Base-by-base conservation (phyloP, 1,140 invertebrate genomes). In the Pseudomyrmex pallidus region DNA sequence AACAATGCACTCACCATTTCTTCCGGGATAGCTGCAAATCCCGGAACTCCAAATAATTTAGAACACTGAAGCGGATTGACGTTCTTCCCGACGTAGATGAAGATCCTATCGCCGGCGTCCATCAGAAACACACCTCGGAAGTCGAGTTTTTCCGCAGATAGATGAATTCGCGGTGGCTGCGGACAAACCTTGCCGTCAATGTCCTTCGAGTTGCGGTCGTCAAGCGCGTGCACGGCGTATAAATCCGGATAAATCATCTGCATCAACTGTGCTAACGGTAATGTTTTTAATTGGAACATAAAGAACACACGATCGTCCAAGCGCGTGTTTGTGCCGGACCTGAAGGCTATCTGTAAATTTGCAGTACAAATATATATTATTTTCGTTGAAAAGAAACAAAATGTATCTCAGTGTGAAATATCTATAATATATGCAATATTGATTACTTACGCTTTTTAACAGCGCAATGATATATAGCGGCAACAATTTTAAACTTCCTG, bases 241-340 rank as follows among this genome's bases (percentile, higher is more conserved):
- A 99, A 95, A 94, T 98, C 97, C 10, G 99, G 99, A 95, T 99
- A 99, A 82, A 99, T 96, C 70, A 95, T 95, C 87, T 98, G 97
- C 88, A 99, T 96, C 3, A 99, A 95, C 89, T 96, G 96, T 72
- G 94, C 92, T 17, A 99, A 93, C 20, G 99, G 98, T 87, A 98
- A 92, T 46, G 96, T 96, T 95, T 99, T 99, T 95, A 99, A 97
- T 92, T 97, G 96, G 91, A 98, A 98, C 98, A 99, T 98, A 62
- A 97, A 97, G 91, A 96, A 98, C 2, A 99, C 96, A 56, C 99
- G 96, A 92, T 99, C 98, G 95, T 99, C 99, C 50, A 99, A 93
- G 50, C 97, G 96, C 0, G 98, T 98, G 89, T 96, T 97, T 13
- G 96, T 96, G 57, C 98, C 98, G 73, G 97, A 96, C 86, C 98